Evolutionary conservation across 2,888 invertebrate species (phyloP).

Genomic region (Acanthosepion esculentum): DNA sequence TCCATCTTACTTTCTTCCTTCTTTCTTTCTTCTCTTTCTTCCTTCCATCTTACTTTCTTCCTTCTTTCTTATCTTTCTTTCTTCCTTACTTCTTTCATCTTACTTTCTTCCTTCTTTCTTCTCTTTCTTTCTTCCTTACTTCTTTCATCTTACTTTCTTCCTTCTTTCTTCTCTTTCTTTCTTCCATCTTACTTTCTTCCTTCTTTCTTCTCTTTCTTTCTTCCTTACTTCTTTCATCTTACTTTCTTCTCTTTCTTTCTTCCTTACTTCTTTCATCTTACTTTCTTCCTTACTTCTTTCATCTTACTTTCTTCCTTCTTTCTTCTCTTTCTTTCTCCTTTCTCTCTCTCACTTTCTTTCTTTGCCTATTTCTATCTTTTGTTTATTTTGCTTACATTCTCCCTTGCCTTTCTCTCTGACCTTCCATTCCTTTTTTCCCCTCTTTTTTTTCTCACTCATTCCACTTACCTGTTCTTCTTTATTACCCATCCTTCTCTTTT

Average conservation of each 20-base stretch:
- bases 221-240: no score
- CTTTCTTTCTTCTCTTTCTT: no score
- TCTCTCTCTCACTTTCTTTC: not conserved
- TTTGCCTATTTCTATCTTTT: not conserved
- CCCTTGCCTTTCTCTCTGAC: not conserved
- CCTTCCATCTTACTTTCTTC: not conserved
- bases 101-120: not conserved
- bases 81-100: no score
- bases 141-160: not conserved
- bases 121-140: no score
- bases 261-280: no score
- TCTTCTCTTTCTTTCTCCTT: not conserved
- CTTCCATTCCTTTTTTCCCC: not conserved
- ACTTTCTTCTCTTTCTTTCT: not conserved
- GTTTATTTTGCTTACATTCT: not conserved
- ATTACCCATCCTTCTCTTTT: not conserved
- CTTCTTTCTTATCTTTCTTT: no score
- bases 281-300: no score
- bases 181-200: rapidly evolving
- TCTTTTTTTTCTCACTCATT: not conserved
- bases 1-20: not conserved
- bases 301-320: no score
- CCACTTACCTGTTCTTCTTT: not conserved
- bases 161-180: no score
- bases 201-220: no score